Evolutionary conservation across 2,113 vertebrate genomes (phyloP), one percentile per base, ranked within the genome.

Genomic region (Oreochromis spilurus): DNA sequence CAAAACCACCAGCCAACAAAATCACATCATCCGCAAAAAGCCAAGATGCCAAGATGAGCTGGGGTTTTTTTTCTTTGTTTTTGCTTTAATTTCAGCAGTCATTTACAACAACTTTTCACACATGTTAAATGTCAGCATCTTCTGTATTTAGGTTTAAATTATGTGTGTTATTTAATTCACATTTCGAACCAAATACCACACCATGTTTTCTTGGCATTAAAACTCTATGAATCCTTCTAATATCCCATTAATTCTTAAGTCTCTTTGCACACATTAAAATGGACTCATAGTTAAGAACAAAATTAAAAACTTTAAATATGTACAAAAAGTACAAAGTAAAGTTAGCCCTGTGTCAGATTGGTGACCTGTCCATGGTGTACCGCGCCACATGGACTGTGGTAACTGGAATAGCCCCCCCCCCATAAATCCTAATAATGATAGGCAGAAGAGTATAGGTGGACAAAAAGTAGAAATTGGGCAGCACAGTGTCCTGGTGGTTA

Each of bases 21-120:
- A 65, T 19, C 31, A 11, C 17, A 38, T 65, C 17, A 65, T n/a
- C 4, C 1, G 4, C 60, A 36, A 36, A 65, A 65, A 65, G 16
- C 60, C 3, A 36, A 65, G 31, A 65, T 36, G 16, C 60, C 3
- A 36, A 65, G 31, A 65, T 36, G 31, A 65, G 10, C 9, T 62
- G 57, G 16, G 5, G 5, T 0, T 4, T 60, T 60, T 31, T 34
- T 17, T 34, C 9, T 31, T 19, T 10, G 3, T 60, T 17, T 34
- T 62, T 62, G 17, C 2, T n/a, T 65, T 67, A 24, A 12, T 40
- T 21, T 67, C 62, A 67, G 4, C 5, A 40, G n/a, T 67, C 19
- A 67, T 40, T 40, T 40, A 40, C 12, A 7, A 40, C 12, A 67
- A 67, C 62, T 67, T 67, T 67, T 36, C 19, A 38, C 34, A 40